Evolutionary conservation across 2,888 invertebrate species (phyloP), one percentile per base, ranked within the genome.

Genomic region (Laothoe populi): DNA sequence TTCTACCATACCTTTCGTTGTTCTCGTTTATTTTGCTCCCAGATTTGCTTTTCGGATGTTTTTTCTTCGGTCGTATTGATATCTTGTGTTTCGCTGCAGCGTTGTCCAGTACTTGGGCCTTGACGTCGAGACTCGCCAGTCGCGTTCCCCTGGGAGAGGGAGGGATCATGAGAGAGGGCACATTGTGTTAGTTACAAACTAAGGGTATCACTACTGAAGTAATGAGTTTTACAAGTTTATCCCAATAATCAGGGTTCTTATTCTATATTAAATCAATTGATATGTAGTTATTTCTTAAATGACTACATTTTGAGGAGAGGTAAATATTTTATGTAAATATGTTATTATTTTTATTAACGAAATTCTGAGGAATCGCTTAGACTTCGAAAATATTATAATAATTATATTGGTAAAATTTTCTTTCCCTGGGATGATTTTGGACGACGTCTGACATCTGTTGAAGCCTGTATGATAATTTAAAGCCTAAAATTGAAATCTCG

Each of bases 81-180:
- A 96, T 84, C 87, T 96, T 96, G 91, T 97, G 96, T 75, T 93
- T 94, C 16, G 96, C 96, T 0, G 96, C 96, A 7, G 96, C 93
- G 70, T 94, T 94, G 88, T 96, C 96, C 85, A 97, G 92, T 57
- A 95, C 93, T 69, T 93, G 92, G 0, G 82, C 77, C 19, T 92
- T 92, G 71, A 94, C 83, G 78, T 96, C 95, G 81, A 96, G 88
- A 57, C 94, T 94, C 79, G 96, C 95, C 76, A 93, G 79, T 75
- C 88, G 93, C 62, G 87, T 80, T 65, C 88, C 90, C 86, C 95
- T 95, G 91, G 79, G 82, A 75, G 83, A 80, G 72, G 82, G 79
- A 74, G 74, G 66, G 75, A 70, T 62, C 64, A 71, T 72, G 68
- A 75, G 69, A 70, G 70, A 16, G 78, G 79, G 72, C 19, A 31